These are phyloP conservation scores for Nerophis ophidion DNA, from an alignment of 2,113 vertebrate species.

Conservation along the genomic window DNA sequence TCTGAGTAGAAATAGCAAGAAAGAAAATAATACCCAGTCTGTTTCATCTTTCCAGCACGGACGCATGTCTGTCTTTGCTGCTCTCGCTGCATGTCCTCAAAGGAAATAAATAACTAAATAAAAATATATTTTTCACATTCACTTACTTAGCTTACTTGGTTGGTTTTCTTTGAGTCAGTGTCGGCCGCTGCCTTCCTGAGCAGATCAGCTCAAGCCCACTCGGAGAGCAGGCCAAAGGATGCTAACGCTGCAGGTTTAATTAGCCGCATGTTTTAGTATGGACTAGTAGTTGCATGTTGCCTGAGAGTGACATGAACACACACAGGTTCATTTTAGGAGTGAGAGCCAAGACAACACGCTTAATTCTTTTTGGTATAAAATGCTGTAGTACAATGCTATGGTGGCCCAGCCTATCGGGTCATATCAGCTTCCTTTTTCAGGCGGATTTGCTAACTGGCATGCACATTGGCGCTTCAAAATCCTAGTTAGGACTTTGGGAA, in stretches of 20 bases:
- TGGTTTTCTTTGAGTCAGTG: slow-evolving; percentile 61
- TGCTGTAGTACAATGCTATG: slow-evolving; percentile 50
- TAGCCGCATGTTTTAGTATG: slow-evolving; percentile 34
- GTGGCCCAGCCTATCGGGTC: slow-evolving; percentile 49
- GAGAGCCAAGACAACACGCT: slow-evolving; percentile 32
- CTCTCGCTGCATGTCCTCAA: slow-evolving; percentile 47
- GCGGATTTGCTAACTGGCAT: slow-evolving; percentile 66
- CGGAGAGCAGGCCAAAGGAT: slow-evolving; percentile 31
- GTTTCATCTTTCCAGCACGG: slow-evolving; percentile 29
- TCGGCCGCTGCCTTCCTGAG: slow-evolving; percentile 40
- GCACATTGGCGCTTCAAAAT: slow-evolving; percentile 61
- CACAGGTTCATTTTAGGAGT: slow-evolving; percentile 37
- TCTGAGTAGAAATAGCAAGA: slow-evolving; percentile 51
- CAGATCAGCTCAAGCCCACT: slow-evolving; percentile 24
- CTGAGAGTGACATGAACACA: slow-evolving; percentile 38
- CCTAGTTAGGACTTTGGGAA: slow-evolving; percentile 52
- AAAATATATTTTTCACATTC: slow-evolving; percentile 75
- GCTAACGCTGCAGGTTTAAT: slow-evolving; percentile 31
- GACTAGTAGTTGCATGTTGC: slow-evolving; percentile 34
- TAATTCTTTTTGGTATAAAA: slow-evolving; percentile 54
- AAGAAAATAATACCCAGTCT: slow-evolving; percentile 26
- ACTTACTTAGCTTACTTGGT: slow-evolving; percentile 69
- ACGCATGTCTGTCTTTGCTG: slow-evolving; percentile 22
- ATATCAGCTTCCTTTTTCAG: slow-evolving; percentile 56
- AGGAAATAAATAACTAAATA: slow-evolving; percentile 60